Percentiles rank a stretch among this genome's conserved stretches.
Evolutionary conservation across 2,888 invertebrate species (phyloP).

Genomic region (Psylliodes chrysocephalus): DNA sequence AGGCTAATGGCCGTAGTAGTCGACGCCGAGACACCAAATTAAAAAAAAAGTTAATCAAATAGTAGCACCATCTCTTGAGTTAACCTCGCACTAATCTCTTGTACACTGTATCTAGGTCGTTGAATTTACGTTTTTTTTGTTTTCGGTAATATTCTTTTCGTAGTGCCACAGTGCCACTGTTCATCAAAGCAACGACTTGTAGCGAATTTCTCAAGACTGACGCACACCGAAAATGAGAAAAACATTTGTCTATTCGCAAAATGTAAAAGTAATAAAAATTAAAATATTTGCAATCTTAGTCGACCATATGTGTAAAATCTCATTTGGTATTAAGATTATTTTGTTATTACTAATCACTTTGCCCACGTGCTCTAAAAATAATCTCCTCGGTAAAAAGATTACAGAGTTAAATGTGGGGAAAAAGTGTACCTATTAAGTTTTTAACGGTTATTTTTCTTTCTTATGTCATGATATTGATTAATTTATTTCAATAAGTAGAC

Average conservation of each 20-base stretch:
- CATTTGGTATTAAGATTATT: slow-evolving; percentile 35
- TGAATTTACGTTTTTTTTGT: too few relatives aligned
- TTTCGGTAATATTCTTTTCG: too few relatives aligned
- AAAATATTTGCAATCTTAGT: slow-evolving; percentile 24
- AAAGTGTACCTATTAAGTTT: too few relatives aligned
- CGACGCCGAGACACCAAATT: too few relatives aligned
- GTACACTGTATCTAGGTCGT: too few relatives aligned
- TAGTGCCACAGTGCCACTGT: too few relatives aligned
- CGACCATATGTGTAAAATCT: slow-evolving; percentile 18
- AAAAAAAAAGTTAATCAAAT: too few relatives aligned
- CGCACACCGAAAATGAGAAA: slow-evolving; percentile 23
- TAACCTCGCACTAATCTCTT: too few relatives aligned
- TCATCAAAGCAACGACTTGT: background rate
- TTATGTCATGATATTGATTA: background rate
- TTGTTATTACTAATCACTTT: slow-evolving; percentile 7
- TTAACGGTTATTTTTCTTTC: background rate
- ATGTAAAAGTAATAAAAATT: slow-evolving; percentile 12
- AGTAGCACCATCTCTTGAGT: too few relatives aligned
- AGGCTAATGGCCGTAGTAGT: too few relatives aligned
- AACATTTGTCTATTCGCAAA: slow-evolving; percentile 14
- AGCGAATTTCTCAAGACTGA: background rate
- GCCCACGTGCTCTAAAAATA: slow-evolving; percentile 23
- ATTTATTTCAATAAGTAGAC: background rate
- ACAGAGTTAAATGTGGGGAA: background rate
- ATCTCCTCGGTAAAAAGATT: background rate